These are phyloP conservation scores for human (Homo sapiens) DNA, from an alignment of 2,113 vertebrate species.

Conservation along the genomic window DNA sequence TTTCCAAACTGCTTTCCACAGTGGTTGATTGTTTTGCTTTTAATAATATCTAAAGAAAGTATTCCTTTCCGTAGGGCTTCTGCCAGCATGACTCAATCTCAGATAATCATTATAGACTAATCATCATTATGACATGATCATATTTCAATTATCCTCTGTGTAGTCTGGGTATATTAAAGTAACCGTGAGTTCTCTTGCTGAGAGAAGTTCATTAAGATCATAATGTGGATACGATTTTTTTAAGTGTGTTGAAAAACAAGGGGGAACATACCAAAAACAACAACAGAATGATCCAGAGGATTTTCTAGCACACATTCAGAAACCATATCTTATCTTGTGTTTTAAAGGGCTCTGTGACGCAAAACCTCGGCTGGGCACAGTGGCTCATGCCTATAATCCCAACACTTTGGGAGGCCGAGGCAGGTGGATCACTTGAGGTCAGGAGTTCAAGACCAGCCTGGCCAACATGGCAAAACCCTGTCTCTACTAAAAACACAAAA, in stretches of 20 bases:
- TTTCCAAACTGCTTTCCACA: no score
- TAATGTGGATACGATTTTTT: not conserved
- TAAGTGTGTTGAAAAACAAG: slow-evolving; percentile 13
- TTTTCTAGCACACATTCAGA: not conserved
- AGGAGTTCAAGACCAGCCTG: no score
- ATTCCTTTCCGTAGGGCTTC: slow-evolving; percentile 6
- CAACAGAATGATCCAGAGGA: not conserved
- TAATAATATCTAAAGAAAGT: not conserved
- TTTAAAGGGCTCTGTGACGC: not conserved
- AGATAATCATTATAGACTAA: slow-evolving; percentile 37
- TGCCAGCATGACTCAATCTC: slow-evolving; percentile 29
- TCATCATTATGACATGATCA: slow-evolving; percentile 39
- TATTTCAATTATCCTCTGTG: slow-evolving; percentile 55
- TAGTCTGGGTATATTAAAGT: slow-evolving; percentile 29
- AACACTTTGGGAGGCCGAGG: no score
- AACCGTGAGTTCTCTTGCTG: slow-evolving; percentile 30
- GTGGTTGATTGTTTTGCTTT: not conserved
- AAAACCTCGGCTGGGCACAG: not conserved
- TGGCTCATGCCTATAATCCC: no score
- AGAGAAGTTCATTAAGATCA: slow-evolving; percentile 59
- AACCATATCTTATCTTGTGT: not conserved
- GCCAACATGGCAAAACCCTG: no score
- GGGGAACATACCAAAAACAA: slow-evolving; percentile 18
- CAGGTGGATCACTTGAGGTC: no score
- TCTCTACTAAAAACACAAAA: no score